Evolutionary conservation across 2,888 invertebrate genomes (phyloP).

Genomic region (Isotomurus palustris): DNA sequence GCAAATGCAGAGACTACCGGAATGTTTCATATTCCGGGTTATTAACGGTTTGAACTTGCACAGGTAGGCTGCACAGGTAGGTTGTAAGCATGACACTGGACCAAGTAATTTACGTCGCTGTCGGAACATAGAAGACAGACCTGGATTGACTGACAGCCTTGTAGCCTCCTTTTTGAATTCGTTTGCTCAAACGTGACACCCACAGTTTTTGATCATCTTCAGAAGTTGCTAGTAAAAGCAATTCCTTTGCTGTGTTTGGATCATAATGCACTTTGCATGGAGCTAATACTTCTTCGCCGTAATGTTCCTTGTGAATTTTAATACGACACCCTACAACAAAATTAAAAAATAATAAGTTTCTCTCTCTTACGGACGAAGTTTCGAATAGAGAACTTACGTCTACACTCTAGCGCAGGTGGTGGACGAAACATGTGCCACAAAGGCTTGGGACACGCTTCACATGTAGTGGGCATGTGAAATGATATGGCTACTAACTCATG

Average conservation of each 20-base stretch:
- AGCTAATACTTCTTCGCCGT: constrained; percentile 53
- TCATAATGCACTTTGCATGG: constrained; percentile 96
- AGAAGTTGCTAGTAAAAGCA: constrained; percentile 79
- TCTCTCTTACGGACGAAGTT: background rate
- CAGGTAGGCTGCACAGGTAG: background rate
- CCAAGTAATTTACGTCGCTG: constrained; percentile 23
- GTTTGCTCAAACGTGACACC: constrained; percentile 84
- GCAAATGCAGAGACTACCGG: background rate
- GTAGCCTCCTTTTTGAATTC: constrained; percentile 89
- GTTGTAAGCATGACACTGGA: background rate
- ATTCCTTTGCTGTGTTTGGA: constrained; percentile 86
- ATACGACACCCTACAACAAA: constrained; percentile 75
- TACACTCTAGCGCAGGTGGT: constrained; percentile 94
- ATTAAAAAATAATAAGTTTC: background rate
- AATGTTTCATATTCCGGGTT: background rate
- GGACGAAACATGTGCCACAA: constrained; percentile 98
- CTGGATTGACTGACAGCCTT: constrained; percentile 57
- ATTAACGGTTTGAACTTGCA: too few relatives aligned
- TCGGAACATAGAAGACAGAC: constrained; percentile 41
- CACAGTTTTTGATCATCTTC: constrained; percentile 86
- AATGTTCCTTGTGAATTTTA: constrained; percentile 97
- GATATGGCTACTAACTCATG: constrained; percentile 95
- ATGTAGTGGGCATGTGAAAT: constrained; percentile 96
- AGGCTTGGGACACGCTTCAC: constrained; percentile 95
- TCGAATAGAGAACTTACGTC: constrained; percentile 60